Conservation (phyloP, 2,113 vertebrate species). For the Notothenia coriiceps region DNA sequence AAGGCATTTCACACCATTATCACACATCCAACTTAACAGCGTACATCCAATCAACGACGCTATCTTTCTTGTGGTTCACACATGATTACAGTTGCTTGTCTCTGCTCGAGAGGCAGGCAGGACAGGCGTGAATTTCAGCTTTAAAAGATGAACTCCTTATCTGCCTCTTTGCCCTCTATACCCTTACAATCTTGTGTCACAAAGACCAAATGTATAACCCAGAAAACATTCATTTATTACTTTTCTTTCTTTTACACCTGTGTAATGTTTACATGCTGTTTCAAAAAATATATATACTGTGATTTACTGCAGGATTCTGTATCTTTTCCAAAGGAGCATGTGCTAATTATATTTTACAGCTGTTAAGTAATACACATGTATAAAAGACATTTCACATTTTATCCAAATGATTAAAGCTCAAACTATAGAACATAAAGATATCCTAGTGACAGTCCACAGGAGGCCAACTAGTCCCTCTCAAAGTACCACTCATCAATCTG, state of each 20-base stretch:
- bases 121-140: not conserved
- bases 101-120: not conserved
- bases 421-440: too few species aligned
- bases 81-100: not conserved
- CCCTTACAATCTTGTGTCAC: not conserved
- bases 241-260: not conserved
- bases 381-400: not conserved
- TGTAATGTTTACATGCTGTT: not conserved
- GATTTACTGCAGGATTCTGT: too few species aligned
- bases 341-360: too few species aligned
- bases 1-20: conserved; percentile 1
- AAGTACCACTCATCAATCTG: too few species aligned
- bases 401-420: not conserved
- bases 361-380: too few species aligned
- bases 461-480: too few species aligned
- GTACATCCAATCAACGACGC: not conserved
- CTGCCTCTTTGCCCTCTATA: not conserved
- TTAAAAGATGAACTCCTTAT: not conserved
- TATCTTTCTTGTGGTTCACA: not conserved
- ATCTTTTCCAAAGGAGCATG: too few species aligned
- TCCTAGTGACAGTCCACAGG: too few species aligned
- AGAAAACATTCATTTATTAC: not conserved
- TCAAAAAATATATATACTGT: not conserved
- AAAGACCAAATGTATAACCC: not conserved
- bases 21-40: conserved; percentile 5